phyloP scores from a whole-genome alignment of 35 echinoderm and acorn worm species.

The Lytechinus pictus region DNA sequence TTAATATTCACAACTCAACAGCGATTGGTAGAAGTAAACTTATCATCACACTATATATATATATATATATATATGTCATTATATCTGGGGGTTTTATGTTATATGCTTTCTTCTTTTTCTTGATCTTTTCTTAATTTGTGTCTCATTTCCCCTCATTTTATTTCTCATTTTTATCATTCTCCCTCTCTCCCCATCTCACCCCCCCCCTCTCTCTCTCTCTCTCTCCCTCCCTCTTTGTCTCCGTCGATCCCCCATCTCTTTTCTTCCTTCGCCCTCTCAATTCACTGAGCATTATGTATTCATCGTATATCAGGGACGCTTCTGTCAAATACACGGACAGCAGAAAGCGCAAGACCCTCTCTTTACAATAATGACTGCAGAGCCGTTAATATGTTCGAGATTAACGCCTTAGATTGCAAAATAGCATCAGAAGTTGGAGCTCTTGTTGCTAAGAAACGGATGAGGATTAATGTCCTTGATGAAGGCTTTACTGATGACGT shows the following conservation, averaged over 20 bases:
- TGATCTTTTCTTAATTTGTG: neutral
- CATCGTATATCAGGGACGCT: neutral
- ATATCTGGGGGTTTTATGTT: too few relatives aligned
- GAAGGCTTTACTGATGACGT: too few relatives aligned
- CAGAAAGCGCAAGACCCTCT: neutral
- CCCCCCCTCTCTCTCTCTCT: neutral
- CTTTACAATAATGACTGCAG: neutral
- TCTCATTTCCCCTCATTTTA: neutral
- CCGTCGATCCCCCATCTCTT: too few relatives aligned
- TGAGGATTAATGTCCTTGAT: neutral
- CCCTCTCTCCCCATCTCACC: neutral
- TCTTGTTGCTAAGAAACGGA: neutral
- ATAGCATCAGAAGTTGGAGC: neutral
- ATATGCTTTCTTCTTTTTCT: neutral
- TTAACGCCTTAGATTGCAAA: neutral
- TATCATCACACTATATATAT: too few relatives aligned
- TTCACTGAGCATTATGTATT: neutral
- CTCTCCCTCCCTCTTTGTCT: neutral
- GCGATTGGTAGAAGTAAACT: too few relatives aligned
- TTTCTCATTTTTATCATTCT: neutral
- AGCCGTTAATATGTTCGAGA: neutral
- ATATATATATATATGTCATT: too few relatives aligned
- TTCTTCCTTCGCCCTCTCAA: neutral
- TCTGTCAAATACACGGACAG: neutral
- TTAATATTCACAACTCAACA: too few relatives aligned